Evolutionary conservation across 2,113 vertebrate genomes (phyloP), one percentile per base, ranked within the genome.

Genomic region (Barnardius zonarius): DNA sequence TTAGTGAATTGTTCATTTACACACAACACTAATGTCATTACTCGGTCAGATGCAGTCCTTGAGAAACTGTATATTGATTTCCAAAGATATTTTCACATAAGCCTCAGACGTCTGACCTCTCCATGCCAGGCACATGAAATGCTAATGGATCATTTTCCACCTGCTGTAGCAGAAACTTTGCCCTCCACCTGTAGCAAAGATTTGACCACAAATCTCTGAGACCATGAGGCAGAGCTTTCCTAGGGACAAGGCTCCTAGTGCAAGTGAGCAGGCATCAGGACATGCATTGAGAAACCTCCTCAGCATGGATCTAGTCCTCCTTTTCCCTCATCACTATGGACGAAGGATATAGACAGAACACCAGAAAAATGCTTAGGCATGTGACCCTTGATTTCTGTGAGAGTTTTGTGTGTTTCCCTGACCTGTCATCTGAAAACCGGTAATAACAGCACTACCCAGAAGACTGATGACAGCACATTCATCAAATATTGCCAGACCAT

Each of bases 271-370:
- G 31, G n/a, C 49, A 62, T 17, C 69, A 69, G 24, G 48, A 17
- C 23, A 68, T 0, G 2, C 1, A 22, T 23, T 20, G 63, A 8
- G 20, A 46, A 51, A 54, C 3, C 7, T 78, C 15, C 66, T n/a
- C 44, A 57, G 35, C 37, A 10, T 80, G 44, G 10, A 89, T 14
- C 6, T 49, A 33, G 43, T 11, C 70, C 25, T 44, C 6, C 22
- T 80, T 52, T 70, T 27, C 35, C 61, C 30, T 75, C 59, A 14
- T 74, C 23, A 3, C 31, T 44, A 12, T 35, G 73, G 16, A 55
- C n/a, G 72, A 86, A 30, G 4, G 30, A 41, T 43, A 66, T 1
- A 48, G 30, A 67, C 17, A 41, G 14, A 77, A 17, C 17, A 20
- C 22, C 28, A 69, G 57, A 66, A 55, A 93, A 93, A 52, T 19